Evolutionary conservation across 2,888 invertebrate species (phyloP), one percentile per base, ranked within the genome.

Genomic region (Microplitis deprimator): DNA sequence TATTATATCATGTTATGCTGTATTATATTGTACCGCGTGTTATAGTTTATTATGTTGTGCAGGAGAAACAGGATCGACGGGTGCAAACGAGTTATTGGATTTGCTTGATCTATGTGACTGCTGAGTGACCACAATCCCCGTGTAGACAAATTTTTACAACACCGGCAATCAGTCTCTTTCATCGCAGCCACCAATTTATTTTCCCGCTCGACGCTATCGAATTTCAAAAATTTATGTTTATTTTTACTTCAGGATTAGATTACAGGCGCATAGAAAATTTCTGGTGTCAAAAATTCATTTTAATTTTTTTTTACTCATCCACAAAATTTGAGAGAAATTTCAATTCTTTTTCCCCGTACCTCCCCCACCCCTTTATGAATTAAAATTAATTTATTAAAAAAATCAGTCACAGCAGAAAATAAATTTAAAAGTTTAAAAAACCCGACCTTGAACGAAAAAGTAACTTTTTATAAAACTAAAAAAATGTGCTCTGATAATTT

Each of bases 141-240:
- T 88, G 89, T 89, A 87, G 89, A 89, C 89, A 89, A 89, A 89
- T 89, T 87, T 81, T 79, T 60, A 59, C 38, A 75, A n/a, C 88
- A 88, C 88, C 85, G 88, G 87, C 86, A 84, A 83, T 85, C 87
- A 86, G 84, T 81, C 77, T 76, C 29, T 61, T 70, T 70, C 40
- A 41, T 7, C 8, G 7, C 17, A 41, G 4, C 29, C 41, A 40
- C 40, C n/a, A 68, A 68, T 68, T 20, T 65, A 20, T 17, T 65
- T 6, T 38, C 6, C 20, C 20, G 20, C 20, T 20, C 20, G 20
- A 20, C 7, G 7, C 62, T 17, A 17, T 62, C 16, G 17, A 62
- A 62, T 62, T 17, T 62, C 17, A 17, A 62, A n/a, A 17, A 5
- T 17, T 62, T 0, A n/a, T 20, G 1, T 2, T 59, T 8, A 59